Base-by-base conservation (phyloP, 2,113 vertebrate genomes). In the Ciconia stormi region DNA sequence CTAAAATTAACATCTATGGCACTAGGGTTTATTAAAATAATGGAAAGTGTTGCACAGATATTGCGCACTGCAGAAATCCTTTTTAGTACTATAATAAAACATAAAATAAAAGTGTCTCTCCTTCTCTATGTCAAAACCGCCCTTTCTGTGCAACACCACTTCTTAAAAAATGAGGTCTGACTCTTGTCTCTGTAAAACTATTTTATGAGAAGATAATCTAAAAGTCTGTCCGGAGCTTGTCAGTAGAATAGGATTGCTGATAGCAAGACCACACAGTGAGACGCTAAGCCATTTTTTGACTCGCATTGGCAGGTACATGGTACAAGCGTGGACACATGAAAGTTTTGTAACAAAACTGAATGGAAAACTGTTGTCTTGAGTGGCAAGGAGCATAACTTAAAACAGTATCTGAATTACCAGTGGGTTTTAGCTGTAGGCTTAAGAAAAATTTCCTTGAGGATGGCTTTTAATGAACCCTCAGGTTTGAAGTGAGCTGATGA, bases 21-120 rank as follows among this genome's bases (percentile, higher is more conserved):
- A 56, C 40, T 62, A 49, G 36, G 13, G 53, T 94, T 92, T 97
- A 87, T 91, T 89, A 87, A 95, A 87, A 26, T 56, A 89, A 62
- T 79, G 73, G 77, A 50, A 82, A 89, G 50, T 58, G 59, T 90
- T 91, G 38, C 84, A 46, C 76, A 82, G 70, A 78, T 91, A 82
- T 58, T 74, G 50, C n/a, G 80, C 21, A 11, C 58, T 36, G 36
- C 66, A 97, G 89, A 95, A 94, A 95, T 96, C 89, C 58, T 89
- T 91, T 94, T 91, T 93, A 93, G 53, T 66, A 34, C 67, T 80
- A 42, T 34, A 87, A 94, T 95, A 96, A 97, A 94, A 80, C 44
- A 58, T 87, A 73, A 95, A 94, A 94, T 97, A 93, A 94, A 97
- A 77, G 87, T 91, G 83, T 89, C 89, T 79, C 26, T 82, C 72